phyloP scores from a whole-genome alignment of 2,113 vertebrate species.

The Mormoops blainvillei region DNA sequence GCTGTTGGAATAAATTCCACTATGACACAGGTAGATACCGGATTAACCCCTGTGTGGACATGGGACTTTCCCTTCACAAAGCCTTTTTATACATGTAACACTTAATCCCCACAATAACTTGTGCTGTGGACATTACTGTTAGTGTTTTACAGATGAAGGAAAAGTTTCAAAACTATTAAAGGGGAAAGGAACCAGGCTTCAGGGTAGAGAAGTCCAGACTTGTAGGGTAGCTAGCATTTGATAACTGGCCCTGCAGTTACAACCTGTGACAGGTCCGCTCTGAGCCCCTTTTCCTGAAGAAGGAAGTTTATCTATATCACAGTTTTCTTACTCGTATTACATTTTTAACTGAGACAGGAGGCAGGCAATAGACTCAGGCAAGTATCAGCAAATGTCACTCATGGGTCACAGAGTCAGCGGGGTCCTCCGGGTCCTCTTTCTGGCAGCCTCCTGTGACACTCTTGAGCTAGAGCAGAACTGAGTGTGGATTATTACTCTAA shows the following conservation, averaged over 20 bases:
- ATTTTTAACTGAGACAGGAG: neutral
- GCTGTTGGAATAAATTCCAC: neutral
- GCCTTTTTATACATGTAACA: neutral
- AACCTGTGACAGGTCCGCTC: neutral
- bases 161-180: neutral
- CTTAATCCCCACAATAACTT: neutral
- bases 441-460: neutral
- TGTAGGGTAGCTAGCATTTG: neutral
- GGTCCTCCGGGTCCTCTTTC: neutral
- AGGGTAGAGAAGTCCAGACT: neutral
- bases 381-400: neutral
- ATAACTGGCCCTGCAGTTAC: neutral
- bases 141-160: neutral
- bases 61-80: neutral
- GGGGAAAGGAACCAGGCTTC: neutral
- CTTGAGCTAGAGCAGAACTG: neutral
- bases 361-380: neutral
- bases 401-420: neutral
- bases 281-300: neutral
- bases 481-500: neutral
- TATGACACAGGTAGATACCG: neutral
- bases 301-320: neutral
- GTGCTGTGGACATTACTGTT: neutral
- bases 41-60: neutral
- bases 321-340: neutral